Percentiles rank a stretch among this genome's conserved stretches.
Evolutionary conservation across 2,113 vertebrate genomes (phyloP).

Genomic region (Lycaon pictus): DNA sequence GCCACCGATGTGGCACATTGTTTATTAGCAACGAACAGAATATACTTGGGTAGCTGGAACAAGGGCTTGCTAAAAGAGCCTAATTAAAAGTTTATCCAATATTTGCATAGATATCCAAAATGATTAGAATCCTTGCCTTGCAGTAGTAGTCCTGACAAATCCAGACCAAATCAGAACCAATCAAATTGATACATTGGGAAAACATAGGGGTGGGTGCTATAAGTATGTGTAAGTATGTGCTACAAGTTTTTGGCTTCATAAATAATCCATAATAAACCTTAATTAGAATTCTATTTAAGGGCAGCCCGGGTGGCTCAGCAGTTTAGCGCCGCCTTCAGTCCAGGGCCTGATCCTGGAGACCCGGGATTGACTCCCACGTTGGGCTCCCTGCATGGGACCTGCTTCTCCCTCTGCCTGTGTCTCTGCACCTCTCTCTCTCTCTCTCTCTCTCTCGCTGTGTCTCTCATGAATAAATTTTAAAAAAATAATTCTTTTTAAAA

Average conservation of each 20-base stretch:
- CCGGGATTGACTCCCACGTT: too few species aligned
- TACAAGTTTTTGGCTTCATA: neutral
- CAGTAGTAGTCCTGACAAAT: neutral
- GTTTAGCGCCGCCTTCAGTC: too few species aligned
- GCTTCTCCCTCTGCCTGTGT: too few species aligned
- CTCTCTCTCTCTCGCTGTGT: too few species aligned
- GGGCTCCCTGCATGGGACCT: too few species aligned
- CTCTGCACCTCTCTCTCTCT: too few species aligned
- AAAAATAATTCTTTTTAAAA: neutral
- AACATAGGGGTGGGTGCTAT: neutral
- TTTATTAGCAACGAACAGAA: neutral
- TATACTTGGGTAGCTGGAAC: neutral
- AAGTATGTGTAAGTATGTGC: neutral
- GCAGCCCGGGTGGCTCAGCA: too few species aligned
- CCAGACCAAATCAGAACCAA: neutral
- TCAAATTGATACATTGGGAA: neutral
- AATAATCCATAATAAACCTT: neutral
- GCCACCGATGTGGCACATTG: fast-evolving
- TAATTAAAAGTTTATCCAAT: neutral
- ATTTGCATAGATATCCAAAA: neutral
- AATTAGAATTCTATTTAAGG: neutral
- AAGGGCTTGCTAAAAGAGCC: neutral
- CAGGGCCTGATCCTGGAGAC: too few species aligned
- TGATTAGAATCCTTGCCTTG: neutral
- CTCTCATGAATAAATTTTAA: too few species aligned